Evolutionary conservation across 2,797 vertebrate genomes (phyloP), one percentile per base, ranked within the genome.

Genomic region (Babyrousa celebensis): DNA sequence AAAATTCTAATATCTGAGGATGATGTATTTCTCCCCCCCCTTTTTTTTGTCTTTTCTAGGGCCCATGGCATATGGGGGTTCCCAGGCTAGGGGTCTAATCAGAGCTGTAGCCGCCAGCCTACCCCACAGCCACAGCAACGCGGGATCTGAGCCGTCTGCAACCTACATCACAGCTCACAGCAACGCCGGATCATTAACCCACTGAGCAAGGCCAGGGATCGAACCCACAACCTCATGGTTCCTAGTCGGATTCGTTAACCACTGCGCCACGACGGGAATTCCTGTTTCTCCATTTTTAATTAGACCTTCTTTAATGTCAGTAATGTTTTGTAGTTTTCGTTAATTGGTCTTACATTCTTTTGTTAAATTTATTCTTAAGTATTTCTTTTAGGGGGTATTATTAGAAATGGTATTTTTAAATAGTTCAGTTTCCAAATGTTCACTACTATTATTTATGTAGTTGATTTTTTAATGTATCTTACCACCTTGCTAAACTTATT

Each of bases 291-390:
- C 56, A n/a, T 62, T 56, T 91, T 91, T 54, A 60, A 85, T 54
- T 92, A 95, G 23, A 52, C 56, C 32, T 75, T 72, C 58, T 48
- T 70, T 48, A 93, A 87, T 71, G 65, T 65, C 21, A 25, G 21
- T 21, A 52, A 32, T 40, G 27, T 83, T 91, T 87, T 72, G 12
- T 78, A 40, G 25, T 60, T 90, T 92, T 77, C 36, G 10, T 92
- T 79, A 86, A 65, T 21, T 63, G 11, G 3, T 56, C 18, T 85
- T 54, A 6, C 16, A 56, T 3, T 85, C 12, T 70, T 68, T 92
- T 85, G 27, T 85, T 65, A 65, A 85, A 36, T 32, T 91, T 77
- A 11, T 21, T 36, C 40, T 18, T 75, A 77, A 67, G 36, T 56
- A 17, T 12, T 75, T 92, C 4, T 67, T 14, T 65, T 20, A 16